Evolutionary conservation across 2,888 invertebrate genomes (phyloP).

Genomic region (Pammene fasciana): DNA sequence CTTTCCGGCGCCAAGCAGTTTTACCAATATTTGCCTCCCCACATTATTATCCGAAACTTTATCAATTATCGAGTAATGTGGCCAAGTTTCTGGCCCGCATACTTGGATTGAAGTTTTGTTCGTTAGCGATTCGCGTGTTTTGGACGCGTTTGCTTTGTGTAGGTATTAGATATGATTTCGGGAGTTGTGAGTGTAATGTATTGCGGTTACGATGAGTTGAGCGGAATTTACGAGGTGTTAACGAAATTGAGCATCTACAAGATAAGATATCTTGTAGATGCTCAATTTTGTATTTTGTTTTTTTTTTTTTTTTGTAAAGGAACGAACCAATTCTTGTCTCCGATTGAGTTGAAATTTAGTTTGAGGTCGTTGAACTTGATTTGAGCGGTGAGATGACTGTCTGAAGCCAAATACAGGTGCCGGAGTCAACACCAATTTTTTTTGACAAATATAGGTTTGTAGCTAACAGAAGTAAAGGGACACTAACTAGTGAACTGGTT

Average conservation of each 20-base stretch:
- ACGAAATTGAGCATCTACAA: not conserved
- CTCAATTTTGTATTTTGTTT: no score
- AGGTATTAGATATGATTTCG: conserved; percentile 39
- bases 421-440: no score
- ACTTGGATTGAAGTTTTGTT: conserved; percentile 57
- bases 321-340: no score
- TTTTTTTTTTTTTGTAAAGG: no score
- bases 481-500: no score
- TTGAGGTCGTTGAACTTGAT: no score
- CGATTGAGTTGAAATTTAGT: no score
- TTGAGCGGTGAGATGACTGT: no score
- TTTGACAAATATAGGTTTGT: no score
- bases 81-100: conserved; percentile 64
- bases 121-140: conserved; percentile 43
- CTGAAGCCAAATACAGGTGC: no score
- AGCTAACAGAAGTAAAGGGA: no score
- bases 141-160: conserved; percentile 32
- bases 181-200: conserved; percentile 33
- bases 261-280: no score
- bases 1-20: conserved; percentile 55
- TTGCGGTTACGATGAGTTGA: conserved; percentile 32
- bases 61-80: conserved; percentile 78
- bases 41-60: conserved; percentile 56
- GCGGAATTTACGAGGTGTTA: conserved; percentile 22
- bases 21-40: conserved; percentile 66